Conservation (phyloP, 2,797 vertebrate species). For the Moxostoma hubbsi region DNA sequence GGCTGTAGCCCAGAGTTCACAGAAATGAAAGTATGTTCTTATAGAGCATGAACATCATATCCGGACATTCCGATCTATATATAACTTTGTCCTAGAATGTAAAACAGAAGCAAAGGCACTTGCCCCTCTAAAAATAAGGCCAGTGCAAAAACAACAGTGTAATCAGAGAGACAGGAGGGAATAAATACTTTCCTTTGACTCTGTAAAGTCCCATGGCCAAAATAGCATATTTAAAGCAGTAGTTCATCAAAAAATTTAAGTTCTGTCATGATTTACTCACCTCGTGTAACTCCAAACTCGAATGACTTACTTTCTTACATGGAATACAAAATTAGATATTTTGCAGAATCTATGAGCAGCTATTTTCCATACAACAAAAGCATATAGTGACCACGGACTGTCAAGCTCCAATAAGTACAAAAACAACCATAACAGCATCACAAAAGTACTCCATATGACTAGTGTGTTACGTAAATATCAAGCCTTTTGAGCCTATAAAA, state of each 20-base stretch:
- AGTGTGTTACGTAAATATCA: too few relatives aligned
- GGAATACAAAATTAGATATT: not conserved
- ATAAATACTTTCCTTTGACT: not conserved
- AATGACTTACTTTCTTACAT: not conserved
- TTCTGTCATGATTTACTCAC: not conserved
- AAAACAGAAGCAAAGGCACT: constrained; percentile 47
- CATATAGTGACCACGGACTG: too few relatives aligned
- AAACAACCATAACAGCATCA: too few relatives aligned
- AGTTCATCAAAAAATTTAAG: not conserved
- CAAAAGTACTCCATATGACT: too few relatives aligned
- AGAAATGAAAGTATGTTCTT: constrained; percentile 27
- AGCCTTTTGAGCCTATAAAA: too few relatives aligned
- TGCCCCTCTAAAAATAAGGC: constrained; percentile 55
- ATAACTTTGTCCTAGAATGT: constrained; percentile 51
- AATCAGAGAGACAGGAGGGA: not conserved
- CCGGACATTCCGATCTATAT: constrained; percentile 54
- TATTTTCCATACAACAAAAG: too few relatives aligned
- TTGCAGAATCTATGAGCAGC: too few relatives aligned
- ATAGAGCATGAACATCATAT: constrained; percentile 19
- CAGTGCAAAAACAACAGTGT: constrained; percentile 37
- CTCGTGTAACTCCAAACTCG: not conserved
- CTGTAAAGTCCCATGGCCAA: not conserved
- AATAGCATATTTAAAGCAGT: not conserved
- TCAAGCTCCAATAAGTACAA: too few relatives aligned
- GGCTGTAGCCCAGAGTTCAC: constrained; percentile 17